A percentile compares a stretch with the other conserved stretches of the same genome.
These are phyloP conservation scores for Nothoprocta pentlandii DNA, from an alignment of 2,113 vertebrate species.

Conservation along the genomic window DNA sequence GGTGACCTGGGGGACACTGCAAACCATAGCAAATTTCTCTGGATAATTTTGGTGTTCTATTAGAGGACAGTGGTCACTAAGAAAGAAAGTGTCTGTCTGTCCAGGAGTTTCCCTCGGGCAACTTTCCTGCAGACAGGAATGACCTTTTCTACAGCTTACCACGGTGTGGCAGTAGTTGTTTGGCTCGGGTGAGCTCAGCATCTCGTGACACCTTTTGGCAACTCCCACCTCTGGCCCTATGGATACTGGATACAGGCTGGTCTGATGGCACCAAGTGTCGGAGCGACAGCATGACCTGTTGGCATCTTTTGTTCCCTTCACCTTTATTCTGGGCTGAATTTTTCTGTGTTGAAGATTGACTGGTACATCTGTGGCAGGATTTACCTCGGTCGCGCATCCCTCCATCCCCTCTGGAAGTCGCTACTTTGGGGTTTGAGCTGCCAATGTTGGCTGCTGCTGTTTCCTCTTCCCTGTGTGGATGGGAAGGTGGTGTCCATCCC, in stretches of 20 bases:
- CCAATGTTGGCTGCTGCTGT: not conserved
- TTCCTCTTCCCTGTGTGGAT: not conserved
- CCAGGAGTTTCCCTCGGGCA: not conserved
- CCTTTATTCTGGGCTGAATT: not conserved
- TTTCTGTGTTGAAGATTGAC: not conserved
- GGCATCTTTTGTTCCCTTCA: not conserved
- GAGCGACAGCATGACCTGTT: not conserved
- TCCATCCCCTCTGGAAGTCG: not conserved
- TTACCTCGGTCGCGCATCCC: not conserved
- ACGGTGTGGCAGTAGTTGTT: constrained; percentile 14
- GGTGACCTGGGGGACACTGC: not conserved
- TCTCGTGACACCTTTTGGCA: not conserved
- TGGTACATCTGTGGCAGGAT: not conserved
- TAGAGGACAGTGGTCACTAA: not conserved
- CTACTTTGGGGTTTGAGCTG: not conserved
- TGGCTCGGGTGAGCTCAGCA: fast-evolving
- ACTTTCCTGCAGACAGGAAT: not conserved
- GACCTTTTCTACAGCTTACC: not conserved
- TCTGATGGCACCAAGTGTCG: not conserved
- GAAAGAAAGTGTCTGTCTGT: not conserved
- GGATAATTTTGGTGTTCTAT: not conserved
- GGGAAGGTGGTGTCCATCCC: not conserved
- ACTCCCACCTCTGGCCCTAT: not conserved
- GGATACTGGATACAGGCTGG: not conserved
- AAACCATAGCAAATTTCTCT: not conserved